A percentile compares a stretch with the other conserved stretches of the same genome.
Conservation (phyloP, 2,888 invertebrate genomes). For the Hydrotaea cyrtoneurina region DNA sequence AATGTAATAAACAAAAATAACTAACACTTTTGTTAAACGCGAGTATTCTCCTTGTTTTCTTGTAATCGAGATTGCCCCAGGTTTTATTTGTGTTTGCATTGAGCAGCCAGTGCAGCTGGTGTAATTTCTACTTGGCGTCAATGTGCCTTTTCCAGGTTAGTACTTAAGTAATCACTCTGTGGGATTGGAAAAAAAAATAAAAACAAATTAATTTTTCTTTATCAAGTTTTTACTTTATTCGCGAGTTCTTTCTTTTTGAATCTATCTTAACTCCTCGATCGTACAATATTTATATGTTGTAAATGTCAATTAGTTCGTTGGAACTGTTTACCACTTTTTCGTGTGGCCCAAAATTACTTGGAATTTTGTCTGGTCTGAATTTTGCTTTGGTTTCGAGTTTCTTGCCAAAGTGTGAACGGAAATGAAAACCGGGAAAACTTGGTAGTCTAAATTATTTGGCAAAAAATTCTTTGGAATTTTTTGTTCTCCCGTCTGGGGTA, state of each 20-base stretch:
- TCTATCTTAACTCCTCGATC: not conserved
- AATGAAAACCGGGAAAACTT: not conserved
- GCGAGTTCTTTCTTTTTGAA: not conserved
- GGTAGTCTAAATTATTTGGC: not conserved
- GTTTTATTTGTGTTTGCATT: too few species aligned
- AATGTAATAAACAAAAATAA: too few species aligned
- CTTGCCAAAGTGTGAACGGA: not conserved
- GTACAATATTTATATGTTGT: not conserved
- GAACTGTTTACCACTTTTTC: not conserved
- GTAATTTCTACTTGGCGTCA: too few species aligned
- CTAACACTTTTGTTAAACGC: too few species aligned
- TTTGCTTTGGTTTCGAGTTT: not conserved
- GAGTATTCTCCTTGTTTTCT: too few species aligned
- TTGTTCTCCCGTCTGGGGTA: not conserved
- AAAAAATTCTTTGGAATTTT: not conserved
- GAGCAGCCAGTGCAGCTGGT: too few species aligned
- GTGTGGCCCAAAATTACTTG: not conserved
- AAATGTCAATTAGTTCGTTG: not conserved
- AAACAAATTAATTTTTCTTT: not conserved
- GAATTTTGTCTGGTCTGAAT: not conserved
- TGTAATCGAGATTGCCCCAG: too few species aligned
- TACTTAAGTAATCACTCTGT: too few species aligned
- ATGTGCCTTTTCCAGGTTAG: too few species aligned
- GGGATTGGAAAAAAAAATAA: too few species aligned
- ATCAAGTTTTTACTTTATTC: not conserved